Conservation (phyloP, 2,113 vertebrate genomes). For the Zeus faber region DNA sequence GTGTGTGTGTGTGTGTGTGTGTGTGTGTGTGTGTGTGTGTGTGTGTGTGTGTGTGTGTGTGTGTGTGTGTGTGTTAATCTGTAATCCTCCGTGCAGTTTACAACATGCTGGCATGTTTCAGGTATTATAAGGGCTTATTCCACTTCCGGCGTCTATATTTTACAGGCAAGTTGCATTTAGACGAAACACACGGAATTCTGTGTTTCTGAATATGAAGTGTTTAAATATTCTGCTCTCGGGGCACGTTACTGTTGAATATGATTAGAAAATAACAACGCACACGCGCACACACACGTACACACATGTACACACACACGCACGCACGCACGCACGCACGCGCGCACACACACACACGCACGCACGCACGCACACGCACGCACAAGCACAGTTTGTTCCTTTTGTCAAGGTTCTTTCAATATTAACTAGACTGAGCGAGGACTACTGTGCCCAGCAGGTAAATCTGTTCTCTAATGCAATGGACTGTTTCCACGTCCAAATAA, state of each 20-base stretch:
- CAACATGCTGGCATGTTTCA: constrained; percentile 44
- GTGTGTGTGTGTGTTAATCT: neutral
- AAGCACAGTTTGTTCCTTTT: constrained; percentile 44
- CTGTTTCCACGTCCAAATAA: no score
- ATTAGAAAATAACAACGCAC: no score
- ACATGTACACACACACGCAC: no score
- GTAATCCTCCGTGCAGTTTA: constrained; percentile 26
- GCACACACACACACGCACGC: no score
- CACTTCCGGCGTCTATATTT: constrained; percentile 33
- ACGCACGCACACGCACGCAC: no score
- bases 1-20: neutral
- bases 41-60: no score
- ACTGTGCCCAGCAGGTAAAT: constrained; percentile 12
- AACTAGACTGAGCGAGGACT: constrained; percentile 32
- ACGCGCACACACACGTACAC: no score
- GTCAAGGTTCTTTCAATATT: constrained; percentile 20
- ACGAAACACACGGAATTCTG: constrained; percentile 6
- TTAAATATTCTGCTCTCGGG: no score
- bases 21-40: no score
- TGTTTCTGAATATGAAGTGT: constrained; percentile 35
- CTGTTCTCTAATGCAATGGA: constrained; percentile 5
- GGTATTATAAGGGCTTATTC: constrained; percentile 31
- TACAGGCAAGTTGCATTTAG: constrained; percentile 30
- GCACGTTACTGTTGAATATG: no score
- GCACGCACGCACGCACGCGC: no score